phyloP scores from a whole-genome alignment of 2,888 invertebrate species.

The Catotricha subobsoleta region DNA sequence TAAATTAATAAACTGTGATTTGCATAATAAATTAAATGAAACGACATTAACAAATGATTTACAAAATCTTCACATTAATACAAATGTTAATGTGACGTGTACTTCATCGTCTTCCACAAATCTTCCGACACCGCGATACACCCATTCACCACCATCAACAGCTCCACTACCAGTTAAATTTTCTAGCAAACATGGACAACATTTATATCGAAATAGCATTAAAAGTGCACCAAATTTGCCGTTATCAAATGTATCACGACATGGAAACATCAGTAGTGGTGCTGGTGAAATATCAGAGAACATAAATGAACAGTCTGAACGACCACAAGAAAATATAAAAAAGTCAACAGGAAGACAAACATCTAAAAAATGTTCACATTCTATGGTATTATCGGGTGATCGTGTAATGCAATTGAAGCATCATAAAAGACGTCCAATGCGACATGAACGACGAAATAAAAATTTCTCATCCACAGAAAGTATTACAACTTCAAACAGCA shows the following conservation, averaged over 20 bases:
- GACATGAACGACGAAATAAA: slow-evolving; percentile 12
- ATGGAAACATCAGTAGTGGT: slow-evolving; percentile 37
- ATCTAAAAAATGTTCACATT: slow-evolving; percentile 32
- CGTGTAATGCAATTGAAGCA: background rate
- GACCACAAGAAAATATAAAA: slow-evolving; percentile 36
- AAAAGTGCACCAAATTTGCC: slow-evolving; percentile 60
- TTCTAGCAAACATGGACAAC: slow-evolving; percentile 37
- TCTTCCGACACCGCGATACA: slow-evolving; percentile 14
- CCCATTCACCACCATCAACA: slow-evolving; percentile 69
- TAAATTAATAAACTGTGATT: slow-evolving; percentile 3
- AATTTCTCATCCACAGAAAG: slow-evolving; percentile 54
- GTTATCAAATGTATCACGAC: slow-evolving; percentile 14
- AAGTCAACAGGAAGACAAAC: slow-evolving; percentile 37
- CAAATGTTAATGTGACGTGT: background rate
- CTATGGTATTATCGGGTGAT: slow-evolving; percentile 45
- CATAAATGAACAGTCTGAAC: background rate
- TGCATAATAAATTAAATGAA: background rate
- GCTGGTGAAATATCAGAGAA: slow-evolving; percentile 38
- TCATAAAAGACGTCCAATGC: background rate
- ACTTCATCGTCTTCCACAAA: slow-evolving; percentile 5
- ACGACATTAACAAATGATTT: no score
- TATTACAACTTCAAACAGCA: slow-evolving; percentile 74
- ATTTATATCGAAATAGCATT: slow-evolving; percentile 54
- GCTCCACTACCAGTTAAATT: slow-evolving; percentile 70
- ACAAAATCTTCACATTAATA: no score